phyloP scores from a whole-genome alignment of 2,113 vertebrate genomes.

The Vidua chalybeata region DNA sequence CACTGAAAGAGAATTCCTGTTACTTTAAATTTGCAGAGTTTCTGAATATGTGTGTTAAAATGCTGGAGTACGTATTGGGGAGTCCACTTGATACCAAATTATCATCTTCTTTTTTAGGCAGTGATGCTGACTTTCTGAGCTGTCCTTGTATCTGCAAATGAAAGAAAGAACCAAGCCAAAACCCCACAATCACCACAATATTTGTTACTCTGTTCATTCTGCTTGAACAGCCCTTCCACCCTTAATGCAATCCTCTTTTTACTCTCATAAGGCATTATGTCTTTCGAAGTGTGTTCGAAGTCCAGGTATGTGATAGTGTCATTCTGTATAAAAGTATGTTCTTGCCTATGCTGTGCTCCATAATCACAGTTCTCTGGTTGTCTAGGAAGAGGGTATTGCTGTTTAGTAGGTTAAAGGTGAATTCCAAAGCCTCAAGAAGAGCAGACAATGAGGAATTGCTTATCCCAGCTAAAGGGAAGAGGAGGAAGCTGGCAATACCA shows the following conservation, averaged over 20 bases:
- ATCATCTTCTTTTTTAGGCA: neutral
- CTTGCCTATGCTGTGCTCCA: neutral
- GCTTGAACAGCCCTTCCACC: neutral
- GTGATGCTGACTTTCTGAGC: neutral
- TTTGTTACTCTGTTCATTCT: neutral
- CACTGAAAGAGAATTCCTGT: neutral
- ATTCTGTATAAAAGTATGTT: neutral
- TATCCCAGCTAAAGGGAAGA: neutral
- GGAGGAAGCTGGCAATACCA: rapidly evolving
- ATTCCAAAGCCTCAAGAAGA: neutral
- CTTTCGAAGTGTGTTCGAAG: neutral
- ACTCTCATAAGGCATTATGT: neutral
- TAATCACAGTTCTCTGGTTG: neutral
- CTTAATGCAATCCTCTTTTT: neutral
- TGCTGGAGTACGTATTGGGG: neutral
- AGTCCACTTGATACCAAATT: neutral
- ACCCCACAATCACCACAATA: neutral
- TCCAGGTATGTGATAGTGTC: neutral
- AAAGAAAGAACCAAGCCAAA: neutral
- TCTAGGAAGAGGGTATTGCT: neutral
- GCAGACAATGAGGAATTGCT: neutral
- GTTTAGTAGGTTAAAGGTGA: neutral
- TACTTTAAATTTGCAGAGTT: neutral
- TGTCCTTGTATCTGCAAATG: neutral
- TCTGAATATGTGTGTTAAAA: neutral